Base-by-base conservation (phyloP, 2,888 invertebrate genomes). In the Andrena praecox region DNA sequence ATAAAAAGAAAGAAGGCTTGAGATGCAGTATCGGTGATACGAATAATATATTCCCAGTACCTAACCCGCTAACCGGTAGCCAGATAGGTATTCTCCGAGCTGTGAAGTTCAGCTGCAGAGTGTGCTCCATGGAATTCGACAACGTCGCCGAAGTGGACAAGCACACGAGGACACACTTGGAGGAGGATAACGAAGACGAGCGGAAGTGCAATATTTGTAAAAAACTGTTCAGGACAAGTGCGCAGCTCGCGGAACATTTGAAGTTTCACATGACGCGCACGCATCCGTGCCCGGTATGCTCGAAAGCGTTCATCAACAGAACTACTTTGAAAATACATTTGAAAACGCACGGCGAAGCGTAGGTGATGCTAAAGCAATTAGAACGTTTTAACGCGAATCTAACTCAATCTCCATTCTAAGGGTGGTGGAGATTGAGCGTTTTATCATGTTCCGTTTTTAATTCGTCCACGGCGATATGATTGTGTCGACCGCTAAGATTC, bases 231-330 rank as follows among this genome's bases (percentile, higher is more conserved):
- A 79, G 83, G 24, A 87, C 78, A 8, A 89, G 75, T 52, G 75
- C 66, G 7, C 27, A 71, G 16, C 84, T 92, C 3, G 90, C 85
- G 33, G 88, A 89, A 48, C 93, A 93, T 81, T 80, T 93, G 31
- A 85, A 89, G 7, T 87, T 86, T 60, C 92, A 93, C 52, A 73
- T 92, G 12, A 85, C 90, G 0, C 87, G 89, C 1, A 90, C 90
- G 3, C 85, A 90, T 68, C 84, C 88, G 8, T 93, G 93, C 72
- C 89, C 89, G 1, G 75, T 90, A 56, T 93, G 93, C 62, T 86
- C 89, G 0, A 92, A 92, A 83, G 88, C 88, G 8, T 93, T 93
- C 56, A 91, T 92, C 33, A 92, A 92, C 76, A 87, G 87, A 81
- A 85, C 89, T 3, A 89, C 91, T 12, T 77, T 93, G 4, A 88